Conservation (phyloP, 2,888 invertebrate genomes). For the Onchidella celtica region DNA sequence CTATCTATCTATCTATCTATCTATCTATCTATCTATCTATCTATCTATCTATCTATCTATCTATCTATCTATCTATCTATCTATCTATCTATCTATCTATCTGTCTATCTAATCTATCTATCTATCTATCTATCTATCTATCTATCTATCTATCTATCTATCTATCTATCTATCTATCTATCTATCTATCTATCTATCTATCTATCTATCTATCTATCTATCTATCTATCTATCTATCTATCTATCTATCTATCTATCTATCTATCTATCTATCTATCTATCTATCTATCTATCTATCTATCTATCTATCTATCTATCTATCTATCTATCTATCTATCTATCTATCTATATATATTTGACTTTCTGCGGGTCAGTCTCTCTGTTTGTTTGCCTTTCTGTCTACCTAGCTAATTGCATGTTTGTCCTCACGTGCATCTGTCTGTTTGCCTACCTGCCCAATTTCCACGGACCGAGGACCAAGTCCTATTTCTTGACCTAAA, state of each 20-base stretch:
- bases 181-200: background rate
- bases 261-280: background rate
- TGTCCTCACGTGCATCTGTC: too few species aligned
- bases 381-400: too few species aligned
- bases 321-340: background rate
- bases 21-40: background rate
- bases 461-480: too few species aligned
- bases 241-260: background rate
- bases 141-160: background rate
- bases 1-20: too few species aligned
- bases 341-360: too few species aligned
- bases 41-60: background rate
- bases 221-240: background rate
- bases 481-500: too few species aligned
- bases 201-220: background rate
- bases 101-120: background rate
- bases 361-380: too few species aligned
- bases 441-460: too few species aligned
- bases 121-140: background rate
- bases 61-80: background rate
- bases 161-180: background rate
- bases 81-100: background rate
- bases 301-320: background rate
- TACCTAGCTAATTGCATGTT: too few species aligned
- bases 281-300: background rate